Evolutionary conservation across 2,113 vertebrate genomes (phyloP).

Genomic region (Irena cyanogastra): DNA sequence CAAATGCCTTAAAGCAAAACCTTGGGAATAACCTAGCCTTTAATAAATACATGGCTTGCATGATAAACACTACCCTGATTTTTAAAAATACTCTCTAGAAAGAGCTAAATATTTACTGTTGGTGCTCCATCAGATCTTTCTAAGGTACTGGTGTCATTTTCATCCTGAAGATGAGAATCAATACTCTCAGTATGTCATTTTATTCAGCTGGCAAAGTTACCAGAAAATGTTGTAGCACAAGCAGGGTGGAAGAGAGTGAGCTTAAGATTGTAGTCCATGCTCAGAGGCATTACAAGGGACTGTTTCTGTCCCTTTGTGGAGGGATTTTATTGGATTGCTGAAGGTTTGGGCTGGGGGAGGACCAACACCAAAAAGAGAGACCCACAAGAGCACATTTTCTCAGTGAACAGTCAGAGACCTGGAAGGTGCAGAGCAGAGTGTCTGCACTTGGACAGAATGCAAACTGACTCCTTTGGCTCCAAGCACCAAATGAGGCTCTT

Average conservation of each 20-base stretch:
- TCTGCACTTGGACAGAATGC: neutral
- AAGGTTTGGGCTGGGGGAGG: neutral
- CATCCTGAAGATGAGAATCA: neutral
- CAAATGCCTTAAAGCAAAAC: neutral
- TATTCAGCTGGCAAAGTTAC: neutral
- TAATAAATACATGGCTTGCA: neutral
- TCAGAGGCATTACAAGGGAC: neutral
- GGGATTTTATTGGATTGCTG: neutral
- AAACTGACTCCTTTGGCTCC: neutral
- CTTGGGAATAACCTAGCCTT: neutral
- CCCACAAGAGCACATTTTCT: neutral
- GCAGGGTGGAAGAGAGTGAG: neutral
- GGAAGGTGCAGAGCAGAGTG: neutral
- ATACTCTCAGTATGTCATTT: neutral
- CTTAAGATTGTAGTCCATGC: neutral
- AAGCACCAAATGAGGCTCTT: neutral
- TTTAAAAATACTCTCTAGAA: neutral
- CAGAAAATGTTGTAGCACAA: neutral
- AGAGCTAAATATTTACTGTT: neutral
- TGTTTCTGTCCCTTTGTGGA: neutral
- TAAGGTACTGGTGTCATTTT: neutral
- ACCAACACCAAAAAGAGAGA: neutral
- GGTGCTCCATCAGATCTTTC: neutral
- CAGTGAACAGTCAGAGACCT: neutral
- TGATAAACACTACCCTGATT: neutral